Evolutionary conservation across 2,888 invertebrate species (phyloP).

Genomic region (Zele albiditarsus): DNA sequence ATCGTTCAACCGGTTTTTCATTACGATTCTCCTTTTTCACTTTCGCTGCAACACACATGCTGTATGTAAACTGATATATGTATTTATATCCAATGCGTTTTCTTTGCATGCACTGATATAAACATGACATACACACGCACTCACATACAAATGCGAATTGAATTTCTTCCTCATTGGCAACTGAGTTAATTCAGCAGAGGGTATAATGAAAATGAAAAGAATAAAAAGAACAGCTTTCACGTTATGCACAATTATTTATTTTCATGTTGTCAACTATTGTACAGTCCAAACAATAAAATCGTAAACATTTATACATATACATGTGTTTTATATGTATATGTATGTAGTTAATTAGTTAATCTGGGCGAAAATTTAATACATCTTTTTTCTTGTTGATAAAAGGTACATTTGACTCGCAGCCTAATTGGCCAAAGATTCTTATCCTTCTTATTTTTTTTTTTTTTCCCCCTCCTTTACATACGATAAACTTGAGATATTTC

Average conservation of each 20-base stretch:
- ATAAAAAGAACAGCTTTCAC: constrained; percentile 4
- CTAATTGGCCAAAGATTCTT: constrained; percentile 56
- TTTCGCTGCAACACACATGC: not conserved
- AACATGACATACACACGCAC: not conserved
- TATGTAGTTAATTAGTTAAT: constrained; percentile 39
- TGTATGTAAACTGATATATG: not conserved
- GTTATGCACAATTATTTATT: constrained; percentile 39
- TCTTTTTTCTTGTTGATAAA: constrained; percentile 47
- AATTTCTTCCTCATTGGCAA: not conserved
- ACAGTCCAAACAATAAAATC: constrained; percentile 48
- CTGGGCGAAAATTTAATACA: constrained; percentile 42
- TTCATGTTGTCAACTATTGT: constrained; percentile 29
- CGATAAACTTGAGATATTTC: not conserved
- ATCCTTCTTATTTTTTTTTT: constrained; percentile 10
- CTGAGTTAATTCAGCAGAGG: not conserved
- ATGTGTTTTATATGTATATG: constrained; percentile 42
- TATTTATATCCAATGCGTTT: not conserved
- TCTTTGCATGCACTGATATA: not conserved
- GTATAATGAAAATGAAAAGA: not conserved
- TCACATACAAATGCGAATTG: not conserved
- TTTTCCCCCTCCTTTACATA: constrained; percentile 14
- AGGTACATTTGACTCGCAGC: constrained; percentile 68
- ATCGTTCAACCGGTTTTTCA: constrained; percentile 2
- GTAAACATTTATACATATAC: constrained; percentile 50
- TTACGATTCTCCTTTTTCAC: constrained; percentile 6